Conservation (phyloP, 2,797 vertebrate species). For the Periparus ater region DNA sequence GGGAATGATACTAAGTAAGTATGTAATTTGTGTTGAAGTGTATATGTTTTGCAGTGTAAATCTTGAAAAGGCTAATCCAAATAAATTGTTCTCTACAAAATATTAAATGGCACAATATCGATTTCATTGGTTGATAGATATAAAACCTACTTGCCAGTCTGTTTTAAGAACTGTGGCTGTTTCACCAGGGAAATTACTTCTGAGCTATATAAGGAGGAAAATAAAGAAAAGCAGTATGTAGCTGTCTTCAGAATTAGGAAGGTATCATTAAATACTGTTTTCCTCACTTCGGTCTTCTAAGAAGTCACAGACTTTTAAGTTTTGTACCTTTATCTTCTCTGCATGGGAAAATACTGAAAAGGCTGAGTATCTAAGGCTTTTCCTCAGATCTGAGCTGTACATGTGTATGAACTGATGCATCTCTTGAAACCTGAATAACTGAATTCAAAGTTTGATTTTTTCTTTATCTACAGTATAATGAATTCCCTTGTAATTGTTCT, state of each 20-base stretch:
- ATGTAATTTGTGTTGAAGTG: background rate
- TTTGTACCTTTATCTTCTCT: background rate
- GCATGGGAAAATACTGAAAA: background rate
- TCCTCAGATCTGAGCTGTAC: background rate
- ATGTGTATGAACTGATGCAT: background rate
- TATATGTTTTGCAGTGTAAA: background rate
- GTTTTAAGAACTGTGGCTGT: background rate
- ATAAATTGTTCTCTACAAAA: background rate
- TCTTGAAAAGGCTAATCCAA: background rate
- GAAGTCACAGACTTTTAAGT: background rate
- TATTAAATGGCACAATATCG: background rate
- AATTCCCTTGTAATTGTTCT: constrained; percentile 92
- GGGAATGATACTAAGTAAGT: background rate
- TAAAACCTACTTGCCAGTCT: background rate
- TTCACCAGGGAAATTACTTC: background rate
- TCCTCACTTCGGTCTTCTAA: background rate
- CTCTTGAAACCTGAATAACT: background rate
- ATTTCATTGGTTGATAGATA: background rate
- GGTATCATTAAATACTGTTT: background rate
- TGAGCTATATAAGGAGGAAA: background rate
- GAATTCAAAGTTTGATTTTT: background rate
- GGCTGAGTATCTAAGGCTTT: background rate
- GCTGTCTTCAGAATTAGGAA: background rate
- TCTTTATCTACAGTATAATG: constrained; percentile 83
- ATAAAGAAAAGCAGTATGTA: background rate